These are phyloP conservation scores for Netelia fuscicornis DNA, from an alignment of 2,888 invertebrate species.

Conservation along the genomic window DNA sequence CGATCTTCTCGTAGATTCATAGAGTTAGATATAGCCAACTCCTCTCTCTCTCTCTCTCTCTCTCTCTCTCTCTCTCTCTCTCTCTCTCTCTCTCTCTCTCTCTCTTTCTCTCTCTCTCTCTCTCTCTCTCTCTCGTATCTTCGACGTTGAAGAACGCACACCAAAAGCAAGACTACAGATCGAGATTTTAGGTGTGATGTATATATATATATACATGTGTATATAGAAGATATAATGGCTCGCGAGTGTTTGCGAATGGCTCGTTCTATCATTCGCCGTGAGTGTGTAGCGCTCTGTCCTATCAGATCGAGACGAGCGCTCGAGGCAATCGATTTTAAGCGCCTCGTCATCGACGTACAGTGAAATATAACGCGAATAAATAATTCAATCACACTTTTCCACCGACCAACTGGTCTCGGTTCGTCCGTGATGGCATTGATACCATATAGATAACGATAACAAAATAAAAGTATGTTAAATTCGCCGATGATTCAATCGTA, in stretches of 20 bases:
- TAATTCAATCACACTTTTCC: conserved; percentile 59
- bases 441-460: not conserved
- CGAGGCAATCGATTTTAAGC: conserved; percentile 52
- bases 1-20: conserved; percentile 66
- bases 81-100: conserved; percentile 11
- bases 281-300: conserved; percentile 43
- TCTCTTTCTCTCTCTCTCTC: conserved; percentile 21
- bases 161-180: conserved; percentile 24
- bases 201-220: not conserved
- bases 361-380: conserved; percentile 56
- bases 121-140: conserved; percentile 27
- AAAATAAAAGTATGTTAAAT: not conserved
- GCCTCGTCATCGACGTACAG: conserved; percentile 28
- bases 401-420: conserved; percentile 1
- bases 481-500: not conserved
- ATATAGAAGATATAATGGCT: conserved; percentile 49
- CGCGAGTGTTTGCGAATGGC: conserved; percentile 62
- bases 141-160: conserved; percentile 29
- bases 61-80: conserved; percentile 11
- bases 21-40: conserved; percentile 59
- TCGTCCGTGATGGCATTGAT: not conserved
- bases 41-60: conserved; percentile 27
- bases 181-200: conserved; percentile 47
- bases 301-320: conserved; percentile 62
- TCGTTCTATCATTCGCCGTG: conserved; percentile 57